Percentiles rank a stretch among this genome's conserved stretches.
Evolutionary conservation across 2,888 invertebrate species (phyloP).

Genomic region (Amblyteles armatorius): DNA sequence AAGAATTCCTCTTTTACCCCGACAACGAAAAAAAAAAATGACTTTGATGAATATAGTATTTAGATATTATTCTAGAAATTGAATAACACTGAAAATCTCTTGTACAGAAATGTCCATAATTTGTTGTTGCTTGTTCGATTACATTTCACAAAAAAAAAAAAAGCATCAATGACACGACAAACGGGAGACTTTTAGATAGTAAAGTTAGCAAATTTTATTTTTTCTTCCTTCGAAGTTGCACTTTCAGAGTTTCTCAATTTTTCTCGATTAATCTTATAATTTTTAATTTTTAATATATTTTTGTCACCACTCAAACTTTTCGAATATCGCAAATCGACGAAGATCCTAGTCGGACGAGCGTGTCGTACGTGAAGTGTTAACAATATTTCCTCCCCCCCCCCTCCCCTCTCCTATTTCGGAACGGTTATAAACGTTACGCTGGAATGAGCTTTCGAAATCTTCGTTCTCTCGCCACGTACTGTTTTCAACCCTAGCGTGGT

Average conservation of each 20-base stretch:
- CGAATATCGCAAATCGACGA: not conserved
- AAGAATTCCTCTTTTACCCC: not conserved
- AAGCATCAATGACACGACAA: not conserved
- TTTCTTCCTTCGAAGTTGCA: not conserved
- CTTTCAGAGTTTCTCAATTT: not conserved
- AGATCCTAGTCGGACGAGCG: not conserved
- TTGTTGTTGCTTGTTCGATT: too few species aligned
- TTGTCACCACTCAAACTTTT: constrained; percentile 2
- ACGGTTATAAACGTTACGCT: constrained; percentile 12
- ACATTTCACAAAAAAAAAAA: not conserved
- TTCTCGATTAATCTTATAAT: not conserved
- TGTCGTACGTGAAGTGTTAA: constrained; percentile 5
- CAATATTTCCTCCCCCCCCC: not conserved
- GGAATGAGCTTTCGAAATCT: constrained; percentile 37
- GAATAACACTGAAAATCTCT: too few species aligned
- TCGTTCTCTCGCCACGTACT: constrained; percentile 59
- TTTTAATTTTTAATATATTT: not conserved
- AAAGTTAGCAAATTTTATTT: not conserved
- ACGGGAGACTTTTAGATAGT: not conserved
- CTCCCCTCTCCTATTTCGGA: not conserved
- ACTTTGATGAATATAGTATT: too few species aligned
- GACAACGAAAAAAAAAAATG: not conserved
- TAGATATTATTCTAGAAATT: too few species aligned
- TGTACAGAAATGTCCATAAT: too few species aligned
- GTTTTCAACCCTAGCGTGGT: not conserved